Conservation (phyloP, 2,888 invertebrate species). For the Erebia epiphron region DNA sequence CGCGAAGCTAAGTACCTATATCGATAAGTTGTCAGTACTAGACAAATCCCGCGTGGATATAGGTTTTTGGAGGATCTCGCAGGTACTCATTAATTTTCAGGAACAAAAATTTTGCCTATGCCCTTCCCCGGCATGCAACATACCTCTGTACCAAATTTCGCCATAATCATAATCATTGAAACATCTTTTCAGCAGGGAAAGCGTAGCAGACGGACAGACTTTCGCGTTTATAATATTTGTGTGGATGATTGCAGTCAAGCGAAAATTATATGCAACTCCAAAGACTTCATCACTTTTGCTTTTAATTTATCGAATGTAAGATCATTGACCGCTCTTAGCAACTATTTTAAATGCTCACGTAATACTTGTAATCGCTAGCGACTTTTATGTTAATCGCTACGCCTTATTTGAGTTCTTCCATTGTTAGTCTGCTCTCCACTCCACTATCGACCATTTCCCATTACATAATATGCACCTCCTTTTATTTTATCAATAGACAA, state of each 20-base stretch:
- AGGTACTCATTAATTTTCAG: no score
- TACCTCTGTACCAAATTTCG: no score
- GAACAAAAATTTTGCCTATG: no score
- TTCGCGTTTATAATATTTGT: not conserved
- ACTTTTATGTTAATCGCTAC: constrained; percentile 14
- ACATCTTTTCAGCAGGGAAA: no score
- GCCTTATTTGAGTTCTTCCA: constrained; percentile 19
- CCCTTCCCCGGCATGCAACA: no score
- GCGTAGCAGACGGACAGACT: no score
- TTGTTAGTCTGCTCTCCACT: not conserved
- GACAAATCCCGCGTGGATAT: no score
- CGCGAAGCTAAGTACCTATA: not conserved
- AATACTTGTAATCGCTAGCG: constrained; percentile 11
- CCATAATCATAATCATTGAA: no score
- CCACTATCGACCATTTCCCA: constrained; percentile 1
- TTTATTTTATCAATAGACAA: constrained; percentile 1
- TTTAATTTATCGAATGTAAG: not conserved
- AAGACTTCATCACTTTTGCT: no score
- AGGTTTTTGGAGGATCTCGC: no score
- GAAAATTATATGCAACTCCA: no score
- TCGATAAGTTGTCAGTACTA: not conserved
- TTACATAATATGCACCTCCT: constrained; percentile 11
- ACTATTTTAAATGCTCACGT: constrained; percentile 8
- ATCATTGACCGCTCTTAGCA: not conserved
- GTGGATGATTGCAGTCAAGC: no score